Percentiles rank a stretch among this genome's conserved stretches.
phyloP scores from a whole-genome alignment of 1,140 invertebrate genomes.

The Sinonovacula constricta region DNA sequence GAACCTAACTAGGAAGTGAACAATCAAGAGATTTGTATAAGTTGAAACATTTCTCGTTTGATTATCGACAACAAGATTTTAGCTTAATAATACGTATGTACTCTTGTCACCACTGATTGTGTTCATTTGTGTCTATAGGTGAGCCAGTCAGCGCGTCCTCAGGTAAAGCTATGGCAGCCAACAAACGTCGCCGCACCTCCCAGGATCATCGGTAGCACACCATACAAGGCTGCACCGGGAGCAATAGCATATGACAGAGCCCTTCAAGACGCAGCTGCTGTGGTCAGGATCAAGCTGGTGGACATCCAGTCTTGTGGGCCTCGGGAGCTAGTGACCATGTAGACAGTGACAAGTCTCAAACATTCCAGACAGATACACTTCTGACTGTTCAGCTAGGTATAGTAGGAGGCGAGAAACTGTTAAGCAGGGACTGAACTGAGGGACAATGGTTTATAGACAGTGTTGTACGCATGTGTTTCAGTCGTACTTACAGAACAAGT shows the following conservation, averaged over 20 bases:
- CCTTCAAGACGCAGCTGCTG: background rate
- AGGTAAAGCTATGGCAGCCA: slow-evolving; percentile 16
- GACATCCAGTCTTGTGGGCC: background rate
- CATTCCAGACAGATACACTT: background rate
- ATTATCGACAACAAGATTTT: no score
- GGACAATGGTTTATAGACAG: no score
- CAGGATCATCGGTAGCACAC: slow-evolving; percentile 43
- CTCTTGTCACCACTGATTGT: no score
- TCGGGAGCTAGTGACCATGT: background rate
- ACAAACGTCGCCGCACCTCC: slow-evolving; percentile 33
- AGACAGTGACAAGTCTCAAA: background rate
- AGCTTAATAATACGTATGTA: no score
- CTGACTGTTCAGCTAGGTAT: background rate
- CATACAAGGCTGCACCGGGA: background rate
- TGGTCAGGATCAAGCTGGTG: background rate
- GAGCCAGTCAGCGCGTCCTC: background rate
- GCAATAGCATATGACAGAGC: background rate
- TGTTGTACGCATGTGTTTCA: no score
- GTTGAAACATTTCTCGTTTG: no score
- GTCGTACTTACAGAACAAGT: no score
- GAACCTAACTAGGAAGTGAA: no score
- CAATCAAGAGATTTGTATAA: no score
- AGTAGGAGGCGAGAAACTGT: no score
- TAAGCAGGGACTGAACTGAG: no score
- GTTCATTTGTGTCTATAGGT: no score